Percentiles rank a stretch among this genome's conserved stretches.
Evolutionary conservation across 2,888 invertebrate species (phyloP).

Genomic region (Camponotus fellah): DNA sequence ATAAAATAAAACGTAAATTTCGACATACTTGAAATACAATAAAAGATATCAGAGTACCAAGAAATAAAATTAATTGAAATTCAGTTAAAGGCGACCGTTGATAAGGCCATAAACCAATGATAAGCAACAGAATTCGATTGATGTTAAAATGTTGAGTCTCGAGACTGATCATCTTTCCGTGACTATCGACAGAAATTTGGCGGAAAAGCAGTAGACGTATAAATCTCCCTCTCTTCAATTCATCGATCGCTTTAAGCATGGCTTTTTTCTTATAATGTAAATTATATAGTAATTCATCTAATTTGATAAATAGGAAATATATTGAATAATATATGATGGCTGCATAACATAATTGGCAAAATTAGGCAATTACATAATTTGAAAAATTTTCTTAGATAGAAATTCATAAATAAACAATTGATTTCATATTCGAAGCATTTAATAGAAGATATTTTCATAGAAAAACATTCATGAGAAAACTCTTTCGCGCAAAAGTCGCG

Average conservation of each 20-base stretch:
- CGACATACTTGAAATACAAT: constrained; percentile 9
- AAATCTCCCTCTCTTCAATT: background rate
- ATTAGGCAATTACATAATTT: background rate
- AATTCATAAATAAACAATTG: background rate
- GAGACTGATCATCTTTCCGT: constrained; percentile 10
- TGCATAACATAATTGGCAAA: background rate
- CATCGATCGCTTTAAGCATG: background rate
- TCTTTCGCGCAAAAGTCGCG: background rate
- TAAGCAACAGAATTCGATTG: constrained; percentile 16
- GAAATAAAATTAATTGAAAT: background rate
- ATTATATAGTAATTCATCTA: background rate
- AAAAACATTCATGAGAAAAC: background rate
- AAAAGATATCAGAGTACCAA: background rate
- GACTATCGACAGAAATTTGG: background rate
- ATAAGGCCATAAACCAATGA: constrained; percentile 26
- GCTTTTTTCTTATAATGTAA: background rate
- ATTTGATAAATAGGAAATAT: background rate
- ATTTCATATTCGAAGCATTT: background rate
- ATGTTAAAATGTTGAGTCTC: constrained; percentile 8
- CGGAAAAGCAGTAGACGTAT: background rate
- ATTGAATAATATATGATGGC: background rate
- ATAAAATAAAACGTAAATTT: background rate
- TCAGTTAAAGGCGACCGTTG: background rate
- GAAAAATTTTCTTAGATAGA: background rate
- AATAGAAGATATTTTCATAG: background rate